These are phyloP conservation scores for Synergus itoensis DNA, from an alignment of 2,888 invertebrate genomes.

Conservation along the genomic window DNA sequence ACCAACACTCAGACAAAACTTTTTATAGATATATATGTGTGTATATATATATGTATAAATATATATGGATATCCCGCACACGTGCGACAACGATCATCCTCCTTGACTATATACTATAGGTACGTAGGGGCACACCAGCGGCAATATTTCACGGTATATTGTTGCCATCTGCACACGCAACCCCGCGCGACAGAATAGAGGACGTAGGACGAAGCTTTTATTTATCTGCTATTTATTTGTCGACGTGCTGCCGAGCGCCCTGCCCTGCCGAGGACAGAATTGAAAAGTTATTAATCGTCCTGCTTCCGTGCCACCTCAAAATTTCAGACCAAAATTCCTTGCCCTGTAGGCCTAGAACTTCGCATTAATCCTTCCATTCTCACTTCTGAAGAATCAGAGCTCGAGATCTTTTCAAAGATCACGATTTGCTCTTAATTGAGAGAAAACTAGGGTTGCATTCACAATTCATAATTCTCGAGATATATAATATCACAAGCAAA, in stretches of 20 bases:
- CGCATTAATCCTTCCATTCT: slow-evolving; percentile 37
- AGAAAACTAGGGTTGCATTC: slow-evolving; percentile 9
- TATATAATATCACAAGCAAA: not conserved
- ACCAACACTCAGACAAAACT: slow-evolving; percentile 26
- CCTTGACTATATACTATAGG: slow-evolving; percentile 27
- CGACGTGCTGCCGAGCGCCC: slow-evolving; percentile 70
- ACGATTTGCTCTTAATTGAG: slow-evolving; percentile 35
- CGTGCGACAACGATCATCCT: slow-evolving; percentile 41
- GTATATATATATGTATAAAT: slow-evolving; percentile 37
- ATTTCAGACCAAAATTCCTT: slow-evolving; percentile 35
- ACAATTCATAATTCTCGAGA: not conserved
- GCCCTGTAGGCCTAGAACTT: slow-evolving; percentile 13
- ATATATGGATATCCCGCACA: slow-evolving; percentile 32
- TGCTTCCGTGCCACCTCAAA: slow-evolving; percentile 48
- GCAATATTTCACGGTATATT: slow-evolving; percentile 77
- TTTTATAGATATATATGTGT: slow-evolving; percentile 23
- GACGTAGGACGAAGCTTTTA: slow-evolving; percentile 69
- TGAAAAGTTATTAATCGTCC: slow-evolving; percentile 77
- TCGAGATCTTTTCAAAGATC: slow-evolving; percentile 25
- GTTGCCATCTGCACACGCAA: slow-evolving; percentile 78
- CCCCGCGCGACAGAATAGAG: slow-evolving; percentile 68
- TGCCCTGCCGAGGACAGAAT: slow-evolving; percentile 74
- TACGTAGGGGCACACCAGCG: slow-evolving; percentile 58
- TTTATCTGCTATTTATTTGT: slow-evolving; percentile 77
- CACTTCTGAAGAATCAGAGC: slow-evolving; percentile 29